Percentiles rank a stretch among this genome's conserved stretches.
phyloP scores from a whole-genome alignment of 2,888 invertebrate genomes.

The Cantharis nigra region DNA sequence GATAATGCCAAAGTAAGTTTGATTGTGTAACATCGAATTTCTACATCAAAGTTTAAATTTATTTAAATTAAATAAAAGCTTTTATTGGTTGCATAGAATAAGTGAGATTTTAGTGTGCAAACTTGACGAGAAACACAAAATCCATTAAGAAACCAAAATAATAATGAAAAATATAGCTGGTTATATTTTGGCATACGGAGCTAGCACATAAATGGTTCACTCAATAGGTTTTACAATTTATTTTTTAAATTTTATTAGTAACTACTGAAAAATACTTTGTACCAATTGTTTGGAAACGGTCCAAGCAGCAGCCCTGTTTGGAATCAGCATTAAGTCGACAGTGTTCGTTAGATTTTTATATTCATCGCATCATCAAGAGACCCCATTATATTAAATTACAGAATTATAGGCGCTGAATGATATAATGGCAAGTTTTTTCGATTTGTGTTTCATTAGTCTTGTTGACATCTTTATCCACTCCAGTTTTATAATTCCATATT shows the following conservation, averaged over 20 bases:
- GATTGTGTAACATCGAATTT: neutral
- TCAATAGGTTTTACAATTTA: no score
- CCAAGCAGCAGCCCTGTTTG: neutral
- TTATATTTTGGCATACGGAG: neutral
- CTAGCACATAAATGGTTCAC: no score
- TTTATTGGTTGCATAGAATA: no score
- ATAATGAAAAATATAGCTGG: no score
- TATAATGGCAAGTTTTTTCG: neutral
- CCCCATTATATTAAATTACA: neutral
- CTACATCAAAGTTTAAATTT: no score
- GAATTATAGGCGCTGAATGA: neutral
- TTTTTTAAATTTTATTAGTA: neutral
- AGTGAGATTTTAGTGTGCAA: no score
- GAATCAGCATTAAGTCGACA: neutral
- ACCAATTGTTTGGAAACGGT: neutral
- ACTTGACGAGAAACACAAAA: no score
- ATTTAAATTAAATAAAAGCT: no score
- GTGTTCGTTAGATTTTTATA: neutral
- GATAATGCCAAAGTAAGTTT: neutral
- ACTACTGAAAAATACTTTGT: neutral
- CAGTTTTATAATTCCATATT: neutral
- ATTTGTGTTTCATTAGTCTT: neutral
- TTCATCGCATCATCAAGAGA: neutral
- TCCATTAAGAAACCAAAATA: no score
- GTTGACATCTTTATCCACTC: neutral